Conservation (phyloP, 2,888 invertebrate genomes). For the Cabera pusaria region DNA sequence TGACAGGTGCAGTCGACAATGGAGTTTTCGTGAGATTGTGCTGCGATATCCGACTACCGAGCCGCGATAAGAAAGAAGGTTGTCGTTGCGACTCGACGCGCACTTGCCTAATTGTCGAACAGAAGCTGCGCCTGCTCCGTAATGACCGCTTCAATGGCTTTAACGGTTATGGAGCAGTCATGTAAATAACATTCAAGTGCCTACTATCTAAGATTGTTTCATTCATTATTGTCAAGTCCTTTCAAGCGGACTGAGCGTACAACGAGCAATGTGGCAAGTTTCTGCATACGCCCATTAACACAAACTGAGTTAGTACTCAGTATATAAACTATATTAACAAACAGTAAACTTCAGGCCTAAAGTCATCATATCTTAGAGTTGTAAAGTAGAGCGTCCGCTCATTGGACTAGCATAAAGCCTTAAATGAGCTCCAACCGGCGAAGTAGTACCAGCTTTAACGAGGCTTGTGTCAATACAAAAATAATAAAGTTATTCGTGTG, state of each 20-base stretch:
- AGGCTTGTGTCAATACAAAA: slow-evolving; percentile 5
- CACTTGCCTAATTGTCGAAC: slow-evolving; percentile 72
- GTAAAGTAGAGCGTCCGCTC: slow-evolving; percentile 4
- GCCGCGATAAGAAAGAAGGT: slow-evolving; percentile 59
- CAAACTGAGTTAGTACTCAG: too few species aligned
- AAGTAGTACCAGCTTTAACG: slow-evolving; percentile 7
- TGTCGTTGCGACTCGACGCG: slow-evolving; percentile 46
- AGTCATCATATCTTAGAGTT: too few species aligned
- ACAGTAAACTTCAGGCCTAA: too few species aligned
- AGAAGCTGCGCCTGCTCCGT: slow-evolving; percentile 59
- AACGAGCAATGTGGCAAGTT: slow-evolving; percentile 59
- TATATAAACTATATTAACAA: too few species aligned
- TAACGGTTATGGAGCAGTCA: slow-evolving; percentile 71
- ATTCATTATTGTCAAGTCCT: slow-evolving; percentile 71
- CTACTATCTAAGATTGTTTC: slow-evolving; percentile 79
- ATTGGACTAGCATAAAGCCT: neutral
- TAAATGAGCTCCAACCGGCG: slow-evolving; percentile 1
- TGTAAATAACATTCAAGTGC: slow-evolving; percentile 64
- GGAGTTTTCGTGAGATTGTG: slow-evolving; percentile 80
- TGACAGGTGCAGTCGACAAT: slow-evolving; percentile 78
- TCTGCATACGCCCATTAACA: slow-evolving; percentile 55
- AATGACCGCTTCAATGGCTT: slow-evolving; percentile 55
- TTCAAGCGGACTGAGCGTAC: slow-evolving; percentile 54
- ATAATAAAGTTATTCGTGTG: slow-evolving; percentile 1
- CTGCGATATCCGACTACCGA: slow-evolving; percentile 67